These are phyloP conservation scores for Lycorma delicatula DNA, from an alignment of 1,140 invertebrate genomes.

Conservation along the genomic window DNA sequence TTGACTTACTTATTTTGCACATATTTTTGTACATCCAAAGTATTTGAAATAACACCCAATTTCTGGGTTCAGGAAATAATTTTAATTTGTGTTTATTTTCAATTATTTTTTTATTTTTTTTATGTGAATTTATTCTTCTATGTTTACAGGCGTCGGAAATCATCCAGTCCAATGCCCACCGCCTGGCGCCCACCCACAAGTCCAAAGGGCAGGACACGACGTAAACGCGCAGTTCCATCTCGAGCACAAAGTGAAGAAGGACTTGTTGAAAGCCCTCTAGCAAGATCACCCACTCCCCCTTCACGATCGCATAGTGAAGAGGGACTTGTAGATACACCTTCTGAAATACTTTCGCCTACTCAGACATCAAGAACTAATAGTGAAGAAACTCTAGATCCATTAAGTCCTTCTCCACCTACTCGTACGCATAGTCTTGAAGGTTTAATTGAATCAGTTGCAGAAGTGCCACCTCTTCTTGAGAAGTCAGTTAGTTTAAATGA, in stretches of 20 bases:
- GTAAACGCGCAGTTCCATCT: background rate
- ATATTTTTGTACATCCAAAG: no score
- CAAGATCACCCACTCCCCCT: background rate
- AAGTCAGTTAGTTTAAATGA: slow-evolving; percentile 19
- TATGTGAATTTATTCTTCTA: no score
- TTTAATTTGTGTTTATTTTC: no score
- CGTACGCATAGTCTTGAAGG: slow-evolving; percentile 37
- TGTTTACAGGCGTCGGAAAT: slow-evolving; percentile 48
- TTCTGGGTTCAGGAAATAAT: no score
- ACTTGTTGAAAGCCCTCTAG: slow-evolving; percentile 18
- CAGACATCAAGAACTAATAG: no score
- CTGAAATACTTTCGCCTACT: slow-evolving; percentile 28
- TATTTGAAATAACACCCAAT: no score
- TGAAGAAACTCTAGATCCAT: no score
- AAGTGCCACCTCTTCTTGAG: slow-evolving; percentile 40
- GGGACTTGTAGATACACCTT: slow-evolving; percentile 3
- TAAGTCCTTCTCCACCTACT: slow-evolving; percentile 23
- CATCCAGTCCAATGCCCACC: slow-evolving; percentile 48
- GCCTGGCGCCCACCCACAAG: slow-evolving; percentile 33
- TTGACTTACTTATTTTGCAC: no score
- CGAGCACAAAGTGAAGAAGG: slow-evolving; percentile 25
- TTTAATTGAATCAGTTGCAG: slow-evolving; percentile 22
- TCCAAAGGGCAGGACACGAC: slow-evolving; percentile 23
- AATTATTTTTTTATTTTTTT: no score
- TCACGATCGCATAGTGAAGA: slow-evolving; percentile 7